Base-by-base conservation (phyloP, 2,113 vertebrate genomes). In the Zosterops borbonicus region DNA sequence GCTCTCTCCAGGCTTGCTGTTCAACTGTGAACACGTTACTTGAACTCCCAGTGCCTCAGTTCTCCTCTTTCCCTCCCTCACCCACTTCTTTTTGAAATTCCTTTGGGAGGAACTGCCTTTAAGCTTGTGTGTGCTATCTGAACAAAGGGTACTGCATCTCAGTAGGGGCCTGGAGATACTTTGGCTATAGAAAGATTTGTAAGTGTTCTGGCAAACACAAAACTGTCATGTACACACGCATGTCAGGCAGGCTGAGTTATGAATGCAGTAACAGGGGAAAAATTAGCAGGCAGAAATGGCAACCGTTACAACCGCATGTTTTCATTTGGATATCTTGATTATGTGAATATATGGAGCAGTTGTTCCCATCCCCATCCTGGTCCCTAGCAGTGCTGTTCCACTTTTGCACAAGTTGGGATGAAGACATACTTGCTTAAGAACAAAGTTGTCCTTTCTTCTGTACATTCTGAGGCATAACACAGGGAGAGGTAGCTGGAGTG, bases 31-130 rank as follows among this genome's bases (percentile, higher is more conserved):
- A 69, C 84, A 77, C 0, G 3, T 83, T 90, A 44, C 74, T 77
- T 94, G 88, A 89, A 87, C 56, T 90, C 49, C 53, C 69, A 29
- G 35, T 92, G 90, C 94, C 88, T 97, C 85, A 78, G 50, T 95
- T 90, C 56, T 91, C 53, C 23, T 89, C 55, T 77, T 83, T 75
- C 37, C n/a, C 18, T 83, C 44, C 44, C 71, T 90, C 37, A 49
- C 23, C 25, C 42, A 42, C 56, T 94, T 92, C 15, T 92, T 68
- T 55, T 75, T 52, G 8, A 81, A 79, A 81, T 70, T 78, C 90
- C 69, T 71, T 56, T 50, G 85, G 60, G 69, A 86, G 55, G 75
- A 83, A 44, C 75, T 59, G 42, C 59, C 90, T 94, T 53, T 77
- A 88, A 83, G 64, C 55, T 59, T 90, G 68, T 77, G 46, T 69